Base-by-base conservation (phyloP, 2,797 vertebrate genomes). In the Spinus olivaceus region DNA sequence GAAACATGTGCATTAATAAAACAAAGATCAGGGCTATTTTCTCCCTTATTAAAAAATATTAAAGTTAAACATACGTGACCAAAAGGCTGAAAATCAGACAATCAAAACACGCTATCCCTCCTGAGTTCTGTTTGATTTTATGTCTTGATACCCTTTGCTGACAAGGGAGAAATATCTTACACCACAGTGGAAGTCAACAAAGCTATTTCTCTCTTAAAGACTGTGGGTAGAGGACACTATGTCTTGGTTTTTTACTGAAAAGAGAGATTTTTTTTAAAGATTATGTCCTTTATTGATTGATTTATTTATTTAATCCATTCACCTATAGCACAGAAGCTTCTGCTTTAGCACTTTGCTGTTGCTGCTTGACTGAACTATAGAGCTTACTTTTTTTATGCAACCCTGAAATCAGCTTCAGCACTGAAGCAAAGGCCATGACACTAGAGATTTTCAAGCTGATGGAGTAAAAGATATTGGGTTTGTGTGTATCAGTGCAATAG, bases 301-400 rank as follows among this genome's bases (percentile, higher is more conserved):
- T 97, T 95, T 87, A 89, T 95, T 96, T 91, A 91, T 95, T 93
- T 83, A 94, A 95, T 84, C 80, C 67, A 81, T 90, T 80, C 63
- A 82, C 80, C 67, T 24, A 81, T 92, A 92, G 41, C 61, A 88
- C 14, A 22, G 94, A 93, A 86, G 59, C 92, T 92, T 94, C 88
- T 96, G 92, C 94, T 44, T 96, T 95, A 94, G 86, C 92, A 95
- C 91, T 96, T 95, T 70, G 51, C 92, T 81, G 72, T 79, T 94
- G 78, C 70, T 83, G 89, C 91, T 95, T 96, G 78, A 90, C 49
- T 96, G 91, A 95, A 70, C 92, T 83, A 44, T 35, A 92, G 91
- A 93, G 94, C 67, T 92, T 83, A 74, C 82, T 85, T 87, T 91
- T 91, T 92, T 70, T 73, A 88, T 95, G 92, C 89, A 94, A 63